Evolutionary conservation across 2,797 vertebrate species (phyloP).

Genomic region (Huso huso): DNA sequence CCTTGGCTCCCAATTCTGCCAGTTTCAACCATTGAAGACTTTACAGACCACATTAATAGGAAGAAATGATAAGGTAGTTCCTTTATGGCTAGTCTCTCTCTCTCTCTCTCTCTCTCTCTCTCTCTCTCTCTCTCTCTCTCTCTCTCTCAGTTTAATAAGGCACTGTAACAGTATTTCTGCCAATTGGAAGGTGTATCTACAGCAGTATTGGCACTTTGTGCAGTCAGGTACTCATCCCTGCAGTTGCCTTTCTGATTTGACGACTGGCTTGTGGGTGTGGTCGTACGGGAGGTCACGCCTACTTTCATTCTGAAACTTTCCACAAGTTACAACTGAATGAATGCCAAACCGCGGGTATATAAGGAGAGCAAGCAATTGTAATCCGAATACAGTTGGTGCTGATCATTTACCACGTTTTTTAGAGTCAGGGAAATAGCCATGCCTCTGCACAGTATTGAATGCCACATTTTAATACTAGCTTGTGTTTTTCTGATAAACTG

Average conservation of each 20-base stretch:
- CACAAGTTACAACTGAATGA: slow-evolving; percentile 73
- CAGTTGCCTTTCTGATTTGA: background rate
- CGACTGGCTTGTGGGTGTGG: slow-evolving; percentile 26
- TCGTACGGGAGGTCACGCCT: background rate
- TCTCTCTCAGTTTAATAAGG: too few relatives aligned
- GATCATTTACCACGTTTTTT: background rate
- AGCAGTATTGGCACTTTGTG: too few relatives aligned
- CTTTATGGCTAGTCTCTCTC: too few relatives aligned
- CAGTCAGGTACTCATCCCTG: background rate
- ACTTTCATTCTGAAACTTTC: slow-evolving; percentile 58
- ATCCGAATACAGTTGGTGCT: too few relatives aligned
- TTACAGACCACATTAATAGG: too few relatives aligned
- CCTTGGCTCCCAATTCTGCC: too few relatives aligned
- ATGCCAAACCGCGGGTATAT: slow-evolving; percentile 55
- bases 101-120: too few relatives aligned
- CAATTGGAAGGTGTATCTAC: too few relatives aligned
- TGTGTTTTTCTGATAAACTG: slow-evolving; percentile 73
- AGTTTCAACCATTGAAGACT: too few relatives aligned
- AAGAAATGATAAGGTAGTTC: too few relatives aligned
- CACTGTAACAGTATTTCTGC: too few relatives aligned
- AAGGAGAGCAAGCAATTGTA: slow-evolving; percentile 17
- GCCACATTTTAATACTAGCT: slow-evolving; percentile 63
- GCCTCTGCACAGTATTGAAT: slow-evolving; percentile 62
- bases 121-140: too few relatives aligned
- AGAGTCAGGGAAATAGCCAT: slow-evolving; percentile 48